Evolutionary conservation across 2,113 vertebrate genomes (phyloP), one percentile per base, ranked within the genome.

Genomic region (Propithecus coquereli): DNA sequence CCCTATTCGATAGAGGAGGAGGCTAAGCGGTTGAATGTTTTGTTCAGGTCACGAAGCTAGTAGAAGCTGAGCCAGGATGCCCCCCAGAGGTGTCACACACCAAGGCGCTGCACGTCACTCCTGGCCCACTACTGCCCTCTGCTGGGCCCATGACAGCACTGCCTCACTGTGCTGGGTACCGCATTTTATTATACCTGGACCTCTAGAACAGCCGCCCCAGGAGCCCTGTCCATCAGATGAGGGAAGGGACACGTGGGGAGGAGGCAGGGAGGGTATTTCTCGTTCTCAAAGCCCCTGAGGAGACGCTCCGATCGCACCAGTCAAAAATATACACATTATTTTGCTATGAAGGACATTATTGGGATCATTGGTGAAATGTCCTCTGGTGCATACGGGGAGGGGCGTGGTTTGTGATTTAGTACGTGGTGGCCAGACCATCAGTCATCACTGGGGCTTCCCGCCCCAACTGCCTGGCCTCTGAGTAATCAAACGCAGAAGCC

Each of bases 111-210:
- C 0, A 20, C 18, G 25, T 91, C 23, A 18, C 34, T 70, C 40
- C 47, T 89, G 77, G 32, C 22, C 37, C 61, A 20, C 89, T 16
- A 43, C 81, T 90, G 91, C 91, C 94, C 93, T 94, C 97, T 96
- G 66, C 95, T 77, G 82, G 96, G 32, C 59, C 2, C 1, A 1
- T 6, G 1, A 3, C n/a, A 61, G 59, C 88, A 91, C 52, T 94
- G 76, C 70, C 57, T 27, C 3, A 1, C 61, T 65, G 66, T 30
- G 18, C 52, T 34, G 57, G 2, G 34, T 3, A 54, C 23, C 30
- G 0, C 2, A 1, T 22, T 77, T 65, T 34, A 8, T 57, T 8
- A 8, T 20, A 57, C 32, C 13, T 6, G 6, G 30, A 23, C 50
- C 12, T 54, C 37, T 32, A 37, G 10, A 34, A 45, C 6, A 18